phyloP scores from a whole-genome alignment of 2,113 vertebrate species.

The Pygoscelis antarcticus region DNA sequence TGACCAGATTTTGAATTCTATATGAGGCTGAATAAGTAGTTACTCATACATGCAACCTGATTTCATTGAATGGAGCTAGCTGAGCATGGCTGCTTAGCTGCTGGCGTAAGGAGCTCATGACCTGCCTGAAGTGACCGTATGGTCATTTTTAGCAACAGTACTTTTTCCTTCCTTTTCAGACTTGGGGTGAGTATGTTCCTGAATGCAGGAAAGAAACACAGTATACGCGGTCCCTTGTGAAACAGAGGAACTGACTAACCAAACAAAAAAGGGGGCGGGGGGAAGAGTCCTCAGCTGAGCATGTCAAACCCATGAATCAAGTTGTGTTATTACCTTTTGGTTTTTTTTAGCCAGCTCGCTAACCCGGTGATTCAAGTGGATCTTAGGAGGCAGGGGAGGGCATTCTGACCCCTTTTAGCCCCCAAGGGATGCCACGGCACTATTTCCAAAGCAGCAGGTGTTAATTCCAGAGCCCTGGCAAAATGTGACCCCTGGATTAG shows the following conservation, averaged over 20 bases:
- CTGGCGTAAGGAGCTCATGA: conserved; percentile 2
- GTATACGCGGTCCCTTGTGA: background rate
- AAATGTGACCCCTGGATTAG: background rate
- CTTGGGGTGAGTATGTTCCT: background rate
- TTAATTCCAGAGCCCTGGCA: conserved; percentile 22
- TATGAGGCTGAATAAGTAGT: conserved; percentile 16
- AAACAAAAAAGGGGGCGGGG: background rate
- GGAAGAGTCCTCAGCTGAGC: background rate
- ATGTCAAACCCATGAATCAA: conserved; percentile 12
- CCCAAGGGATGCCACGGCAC: background rate
- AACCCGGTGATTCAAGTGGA: background rate
- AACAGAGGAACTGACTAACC: conserved; percentile 27
- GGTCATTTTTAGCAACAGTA: conserved; percentile 41
- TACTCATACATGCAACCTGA: conserved; percentile 38
- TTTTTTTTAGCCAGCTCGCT: background rate
- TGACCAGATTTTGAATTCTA: background rate
- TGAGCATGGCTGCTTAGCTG: conserved; percentile 28
- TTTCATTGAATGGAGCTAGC: conserved; percentile 31
- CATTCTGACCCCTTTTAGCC: background rate
- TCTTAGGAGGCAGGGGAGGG: background rate
- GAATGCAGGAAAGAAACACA: background rate
- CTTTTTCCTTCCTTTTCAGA: conserved; percentile 34
- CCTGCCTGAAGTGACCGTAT: background rate
- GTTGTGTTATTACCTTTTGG: background rate
- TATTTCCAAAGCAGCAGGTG: conserved; percentile 19